phyloP scores from a whole-genome alignment of 2,888 invertebrate species.

The Drosophila setosimentum region DNA sequence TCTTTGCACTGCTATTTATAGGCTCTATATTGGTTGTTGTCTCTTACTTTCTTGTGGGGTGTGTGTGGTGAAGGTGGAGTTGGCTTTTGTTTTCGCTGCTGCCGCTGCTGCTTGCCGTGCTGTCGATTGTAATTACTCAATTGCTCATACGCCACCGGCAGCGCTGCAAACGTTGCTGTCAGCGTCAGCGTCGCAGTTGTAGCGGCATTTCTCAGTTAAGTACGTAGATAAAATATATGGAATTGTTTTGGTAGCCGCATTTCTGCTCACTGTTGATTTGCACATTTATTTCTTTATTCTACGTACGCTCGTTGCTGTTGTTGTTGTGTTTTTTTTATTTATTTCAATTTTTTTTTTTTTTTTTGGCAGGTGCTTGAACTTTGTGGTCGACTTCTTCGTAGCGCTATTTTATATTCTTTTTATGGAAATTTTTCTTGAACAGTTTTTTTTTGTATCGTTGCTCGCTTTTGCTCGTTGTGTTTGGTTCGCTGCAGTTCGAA shows the following conservation, averaged over 20 bases:
- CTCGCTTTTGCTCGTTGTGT: constrained; percentile 12
- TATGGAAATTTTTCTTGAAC: constrained; percentile 63
- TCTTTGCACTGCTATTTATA: constrained; percentile 60
- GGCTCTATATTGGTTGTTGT: constrained; percentile 57
- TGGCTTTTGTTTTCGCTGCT: constrained; percentile 33
- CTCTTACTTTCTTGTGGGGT: constrained; percentile 10
- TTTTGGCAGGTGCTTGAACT: constrained; percentile 77
- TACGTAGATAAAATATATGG: constrained; percentile 69
- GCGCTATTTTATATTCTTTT: constrained; percentile 49
- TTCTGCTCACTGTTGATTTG: constrained; percentile 45
- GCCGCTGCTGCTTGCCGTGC: constrained; percentile 17
- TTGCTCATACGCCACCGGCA: constrained; percentile 73
- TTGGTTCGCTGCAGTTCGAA: constrained; percentile 27
- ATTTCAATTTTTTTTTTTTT: constrained; percentile 46
- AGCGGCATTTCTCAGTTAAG: constrained; percentile 55
- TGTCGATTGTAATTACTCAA: constrained; percentile 76
- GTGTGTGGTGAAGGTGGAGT: constrained; percentile 20
- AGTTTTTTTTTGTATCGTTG: constrained; percentile 10
- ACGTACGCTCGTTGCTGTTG: constrained; percentile 25
- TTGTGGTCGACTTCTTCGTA: constrained; percentile 57
- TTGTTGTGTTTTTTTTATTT: too few species aligned
- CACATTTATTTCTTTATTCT: constrained; percentile 57
- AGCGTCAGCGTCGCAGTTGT: constrained; percentile 33
- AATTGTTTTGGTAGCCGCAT: constrained; percentile 69
- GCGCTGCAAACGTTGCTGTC: constrained; percentile 17